Evolutionary conservation across 2,888 invertebrate genomes (phyloP).

Genomic region (Andrena dorsata): DNA sequence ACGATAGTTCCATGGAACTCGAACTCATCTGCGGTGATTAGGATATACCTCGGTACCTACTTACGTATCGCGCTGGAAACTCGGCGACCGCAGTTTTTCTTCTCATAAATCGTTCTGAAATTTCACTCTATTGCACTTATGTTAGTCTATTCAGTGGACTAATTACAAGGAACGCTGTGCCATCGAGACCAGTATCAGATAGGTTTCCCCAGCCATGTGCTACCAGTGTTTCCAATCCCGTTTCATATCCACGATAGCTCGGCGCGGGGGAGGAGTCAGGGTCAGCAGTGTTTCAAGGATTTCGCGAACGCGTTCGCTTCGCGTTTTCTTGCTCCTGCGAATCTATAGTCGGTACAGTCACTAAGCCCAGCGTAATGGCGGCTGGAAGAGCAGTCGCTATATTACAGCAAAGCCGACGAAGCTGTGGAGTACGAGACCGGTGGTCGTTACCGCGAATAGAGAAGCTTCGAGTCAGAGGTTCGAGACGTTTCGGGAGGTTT

Average conservation of each 20-base stretch:
- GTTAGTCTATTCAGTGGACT: constrained; percentile 14
- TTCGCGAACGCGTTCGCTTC: constrained; percentile 25
- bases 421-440: constrained; percentile 65
- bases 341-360: constrained; percentile 48
- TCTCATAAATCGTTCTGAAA: neutral
- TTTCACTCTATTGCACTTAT: neutral
- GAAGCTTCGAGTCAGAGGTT: constrained; percentile 16
- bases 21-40: too few species aligned
- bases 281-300: neutral
- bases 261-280: neutral
- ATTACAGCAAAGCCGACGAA: constrained; percentile 74
- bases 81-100: too few species aligned
- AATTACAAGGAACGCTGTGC: constrained; percentile 79
- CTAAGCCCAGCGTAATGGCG: constrained; percentile 73
- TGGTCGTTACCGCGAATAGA: constrained; percentile 62
- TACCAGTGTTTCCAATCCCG: constrained; percentile 33
- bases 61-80: too few species aligned
- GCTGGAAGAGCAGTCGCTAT: constrained; percentile 70
- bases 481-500: constrained; percentile 63
- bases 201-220: constrained; percentile 41
- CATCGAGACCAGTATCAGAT: constrained; percentile 75
- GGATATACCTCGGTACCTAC: too few species aligned
- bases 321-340: constrained; percentile 18
- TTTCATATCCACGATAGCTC: constrained; percentile 23
- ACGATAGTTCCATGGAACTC: neutral